Evolutionary conservation across 37 sponge, comb jelly and placozoan genomes (phyloP).

Genomic region (Dysidea cf. avara): DNA sequence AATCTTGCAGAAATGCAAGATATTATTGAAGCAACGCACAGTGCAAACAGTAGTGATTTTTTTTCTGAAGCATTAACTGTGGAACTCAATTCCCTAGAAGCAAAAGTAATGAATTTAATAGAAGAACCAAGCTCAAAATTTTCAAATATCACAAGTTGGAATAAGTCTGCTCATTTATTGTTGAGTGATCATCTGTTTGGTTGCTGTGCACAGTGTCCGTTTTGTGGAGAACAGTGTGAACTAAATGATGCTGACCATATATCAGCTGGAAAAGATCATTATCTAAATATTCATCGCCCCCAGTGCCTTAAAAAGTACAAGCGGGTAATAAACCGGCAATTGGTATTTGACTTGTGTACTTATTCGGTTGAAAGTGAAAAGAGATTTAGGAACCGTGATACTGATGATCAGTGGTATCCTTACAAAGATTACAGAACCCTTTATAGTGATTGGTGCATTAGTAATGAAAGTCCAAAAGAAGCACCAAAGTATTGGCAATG

Average conservation of each 20-base stretch:
- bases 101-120: no score
- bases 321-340: no score
- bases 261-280: neutral
- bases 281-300: constrained; percentile 1
- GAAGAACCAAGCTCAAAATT: no score
- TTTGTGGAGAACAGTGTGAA: constrained; percentile 23
- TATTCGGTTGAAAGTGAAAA: neutral
- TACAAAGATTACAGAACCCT: neutral
- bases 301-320: constrained; percentile 1
- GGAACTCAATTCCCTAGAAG: no score
- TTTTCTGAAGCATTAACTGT: no score
- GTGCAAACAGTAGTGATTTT: no score
- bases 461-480: neutral
- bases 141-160: neutral
- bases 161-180: constrained; percentile 1
- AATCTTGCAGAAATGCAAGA: no score
- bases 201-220: constrained; percentile 5
- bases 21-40: no score
- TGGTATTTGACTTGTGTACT: constrained; percentile 13
- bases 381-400: neutral
- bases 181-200: neutral
- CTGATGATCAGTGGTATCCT: neutral
- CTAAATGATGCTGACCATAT: constrained; percentile 10
- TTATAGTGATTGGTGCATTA: constrained; percentile 1
- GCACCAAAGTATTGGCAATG: constrained; percentile 9